phyloP scores from a whole-genome alignment of 1,140 invertebrate species.

The Cardiocondyla obscurior region DNA sequence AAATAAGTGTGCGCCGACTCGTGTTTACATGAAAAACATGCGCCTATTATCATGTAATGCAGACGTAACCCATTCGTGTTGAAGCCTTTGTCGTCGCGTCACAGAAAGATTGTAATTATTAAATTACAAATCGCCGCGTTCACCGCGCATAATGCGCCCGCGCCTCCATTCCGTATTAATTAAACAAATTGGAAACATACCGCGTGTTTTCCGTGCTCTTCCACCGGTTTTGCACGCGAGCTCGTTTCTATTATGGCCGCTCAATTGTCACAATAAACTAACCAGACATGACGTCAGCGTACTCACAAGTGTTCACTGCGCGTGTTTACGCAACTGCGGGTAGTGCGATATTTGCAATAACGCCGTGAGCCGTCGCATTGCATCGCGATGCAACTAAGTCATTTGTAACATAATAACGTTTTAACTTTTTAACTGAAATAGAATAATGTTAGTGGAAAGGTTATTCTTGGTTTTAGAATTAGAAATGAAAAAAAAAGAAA shows the following conservation, averaged over 20 bases:
- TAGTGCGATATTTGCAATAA: constrained; percentile 20
- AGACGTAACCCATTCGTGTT: not conserved
- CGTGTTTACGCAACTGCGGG: constrained; percentile 56
- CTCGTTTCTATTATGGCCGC: constrained; percentile 31
- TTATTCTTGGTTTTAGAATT: too few species aligned
- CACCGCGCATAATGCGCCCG: constrained; percentile 38
- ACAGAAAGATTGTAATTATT: constrained; percentile 48
- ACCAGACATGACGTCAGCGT: constrained; percentile 4
- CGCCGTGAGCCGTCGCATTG: not conserved
- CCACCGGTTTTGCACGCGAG: constrained; percentile 14
- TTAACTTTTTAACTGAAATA: too few species aligned
- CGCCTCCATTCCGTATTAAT: constrained; percentile 23
- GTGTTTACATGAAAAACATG: constrained; percentile 39
- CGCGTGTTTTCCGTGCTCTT: constrained; percentile 41
- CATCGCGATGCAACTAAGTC: constrained; percentile 24
- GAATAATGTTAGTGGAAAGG: too few species aligned
- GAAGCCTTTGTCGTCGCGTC: constrained; percentile 9
- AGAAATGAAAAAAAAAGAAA: too few species aligned
- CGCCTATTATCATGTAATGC: constrained; percentile 32
- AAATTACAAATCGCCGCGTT: constrained; percentile 49
- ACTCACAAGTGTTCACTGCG: constrained; percentile 40
- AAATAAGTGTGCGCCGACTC: constrained; percentile 31
- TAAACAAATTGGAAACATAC: constrained; percentile 46
- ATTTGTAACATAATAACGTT: not conserved
- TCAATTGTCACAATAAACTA: constrained; percentile 53